These are phyloP conservation scores for Rhaphigaster nebulosa DNA, from an alignment of 2,888 invertebrate species.

Conservation along the genomic window DNA sequence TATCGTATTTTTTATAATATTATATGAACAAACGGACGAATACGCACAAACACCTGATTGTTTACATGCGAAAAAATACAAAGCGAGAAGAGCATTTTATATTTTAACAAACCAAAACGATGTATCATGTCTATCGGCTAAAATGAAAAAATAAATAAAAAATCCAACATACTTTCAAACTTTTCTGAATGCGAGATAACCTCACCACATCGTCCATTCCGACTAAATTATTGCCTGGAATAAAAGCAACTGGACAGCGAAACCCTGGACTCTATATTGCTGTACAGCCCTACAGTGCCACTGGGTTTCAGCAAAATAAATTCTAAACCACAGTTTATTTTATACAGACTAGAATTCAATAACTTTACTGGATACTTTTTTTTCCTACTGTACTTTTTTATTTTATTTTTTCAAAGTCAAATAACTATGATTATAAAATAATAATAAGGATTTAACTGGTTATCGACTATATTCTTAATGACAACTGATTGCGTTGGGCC, in stretches of 20 bases:
- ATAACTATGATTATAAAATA: too few relatives aligned
- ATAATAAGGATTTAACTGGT: too few relatives aligned
- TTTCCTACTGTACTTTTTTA: background rate
- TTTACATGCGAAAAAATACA: background rate
- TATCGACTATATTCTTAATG: too few relatives aligned
- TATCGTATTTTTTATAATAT: too few relatives aligned
- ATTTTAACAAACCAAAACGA: background rate
- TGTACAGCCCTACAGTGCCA: background rate
- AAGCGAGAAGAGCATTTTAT: background rate
- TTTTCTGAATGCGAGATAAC: background rate
- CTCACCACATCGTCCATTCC: slow-evolving; percentile 12
- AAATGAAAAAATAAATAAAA: background rate
- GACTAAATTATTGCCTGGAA: slow-evolving; percentile 31
- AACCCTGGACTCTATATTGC: background rate
- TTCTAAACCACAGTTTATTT: slow-evolving; percentile 24
- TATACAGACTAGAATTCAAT: background rate
- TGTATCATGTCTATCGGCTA: background rate
- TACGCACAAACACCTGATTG: too few relatives aligned
- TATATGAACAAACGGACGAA: too few relatives aligned
- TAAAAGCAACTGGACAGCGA: background rate
- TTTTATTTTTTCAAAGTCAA: too few relatives aligned
- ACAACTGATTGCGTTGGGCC: too few relatives aligned
- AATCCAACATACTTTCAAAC: background rate
- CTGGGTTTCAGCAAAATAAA: background rate
- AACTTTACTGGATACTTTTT: background rate